A percentile compares a stretch with the other conserved stretches of the same genome.
Conservation (phyloP, 2,888 invertebrate genomes). For the Diplazon laetatorius region DNA sequence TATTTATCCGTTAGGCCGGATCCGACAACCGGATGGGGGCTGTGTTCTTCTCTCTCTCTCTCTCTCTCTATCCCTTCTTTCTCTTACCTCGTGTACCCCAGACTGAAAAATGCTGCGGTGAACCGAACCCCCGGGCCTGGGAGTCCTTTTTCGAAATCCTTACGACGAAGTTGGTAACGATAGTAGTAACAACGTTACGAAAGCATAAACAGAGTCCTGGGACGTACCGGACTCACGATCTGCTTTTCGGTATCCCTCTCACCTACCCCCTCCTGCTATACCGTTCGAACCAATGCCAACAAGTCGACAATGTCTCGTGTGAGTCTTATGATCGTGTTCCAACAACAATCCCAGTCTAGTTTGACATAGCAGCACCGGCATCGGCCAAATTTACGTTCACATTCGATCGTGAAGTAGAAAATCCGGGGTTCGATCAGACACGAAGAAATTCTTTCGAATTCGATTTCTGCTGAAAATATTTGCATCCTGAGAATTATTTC, state of each 20-base stretch:
- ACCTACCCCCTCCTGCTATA: too few species aligned
- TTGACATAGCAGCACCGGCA: neutral
- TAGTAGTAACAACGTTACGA: constrained; percentile 63
- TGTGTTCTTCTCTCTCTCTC: too few species aligned
- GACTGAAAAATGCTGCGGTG: constrained; percentile 80
- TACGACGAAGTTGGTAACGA: constrained; percentile 72
- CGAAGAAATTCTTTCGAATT: neutral
- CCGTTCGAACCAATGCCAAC: too few species aligned
- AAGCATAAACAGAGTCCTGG: constrained; percentile 44
- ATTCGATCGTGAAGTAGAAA: constrained; percentile 20
- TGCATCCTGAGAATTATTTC: neutral
- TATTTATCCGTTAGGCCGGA: constrained; percentile 71
- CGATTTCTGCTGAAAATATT: neutral
- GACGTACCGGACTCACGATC: constrained; percentile 35
- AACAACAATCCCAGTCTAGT: neutral
- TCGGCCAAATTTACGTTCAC: too few species aligned
- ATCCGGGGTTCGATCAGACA: neutral
- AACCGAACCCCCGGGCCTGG: constrained; percentile 73
- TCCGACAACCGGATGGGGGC: constrained; percentile 72
- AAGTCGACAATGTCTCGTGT: too few species aligned
- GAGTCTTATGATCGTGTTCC: too few species aligned
- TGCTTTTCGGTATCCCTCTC: constrained; percentile 27
- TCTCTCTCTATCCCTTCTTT: too few species aligned
- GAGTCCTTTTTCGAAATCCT: constrained; percentile 77
- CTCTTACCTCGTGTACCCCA: too few species aligned